phyloP scores from a whole-genome alignment of 2,797 vertebrate genomes.

The Spondyliosoma cantharus region DNA sequence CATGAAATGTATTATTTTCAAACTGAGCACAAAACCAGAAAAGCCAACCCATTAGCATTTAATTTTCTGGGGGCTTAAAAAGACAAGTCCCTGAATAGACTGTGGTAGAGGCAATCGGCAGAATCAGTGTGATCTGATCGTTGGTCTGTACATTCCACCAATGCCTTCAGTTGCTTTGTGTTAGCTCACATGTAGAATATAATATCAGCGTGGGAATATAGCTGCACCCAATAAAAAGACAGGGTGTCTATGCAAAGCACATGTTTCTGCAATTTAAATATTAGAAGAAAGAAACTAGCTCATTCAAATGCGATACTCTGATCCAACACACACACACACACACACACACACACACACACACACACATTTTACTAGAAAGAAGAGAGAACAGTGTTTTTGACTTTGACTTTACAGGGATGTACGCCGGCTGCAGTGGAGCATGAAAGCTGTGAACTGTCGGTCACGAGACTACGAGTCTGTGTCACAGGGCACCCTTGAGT shows the following conservation, averaged over 20 bases:
- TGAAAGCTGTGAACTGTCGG: slow-evolving; percentile 35
- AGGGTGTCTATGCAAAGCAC: slow-evolving; percentile 15
- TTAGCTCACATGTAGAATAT: neutral
- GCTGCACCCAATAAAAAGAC: slow-evolving; percentile 3
- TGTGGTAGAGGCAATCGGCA: slow-evolving; percentile 10
- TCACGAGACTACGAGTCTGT: slow-evolving; percentile 17
- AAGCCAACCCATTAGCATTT: slow-evolving; percentile 28
- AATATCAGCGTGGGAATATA: neutral
- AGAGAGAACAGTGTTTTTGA: slow-evolving; percentile 17
- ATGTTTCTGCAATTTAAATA: slow-evolving; percentile 12
- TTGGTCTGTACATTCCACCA: slow-evolving; percentile 1
- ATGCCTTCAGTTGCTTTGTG: neutral
- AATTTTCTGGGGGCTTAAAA: slow-evolving; percentile 18
- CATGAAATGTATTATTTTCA: slow-evolving; percentile 14
- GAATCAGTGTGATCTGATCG: slow-evolving; percentile 15
- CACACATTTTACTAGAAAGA: slow-evolving; percentile 22
- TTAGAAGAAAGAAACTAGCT: neutral
- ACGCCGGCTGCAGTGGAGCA: slow-evolving; percentile 7
- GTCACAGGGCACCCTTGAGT: slow-evolving; percentile 15
- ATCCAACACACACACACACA: too few relatives aligned
- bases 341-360: too few relatives aligned
- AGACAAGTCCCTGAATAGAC: neutral
- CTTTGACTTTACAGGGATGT: slow-evolving; percentile 7
- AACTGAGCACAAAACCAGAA: slow-evolving; percentile 19
- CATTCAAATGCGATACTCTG: neutral